Conservation (phyloP, 1,140 invertebrate species). For the Streblospio benedicti region DNA sequence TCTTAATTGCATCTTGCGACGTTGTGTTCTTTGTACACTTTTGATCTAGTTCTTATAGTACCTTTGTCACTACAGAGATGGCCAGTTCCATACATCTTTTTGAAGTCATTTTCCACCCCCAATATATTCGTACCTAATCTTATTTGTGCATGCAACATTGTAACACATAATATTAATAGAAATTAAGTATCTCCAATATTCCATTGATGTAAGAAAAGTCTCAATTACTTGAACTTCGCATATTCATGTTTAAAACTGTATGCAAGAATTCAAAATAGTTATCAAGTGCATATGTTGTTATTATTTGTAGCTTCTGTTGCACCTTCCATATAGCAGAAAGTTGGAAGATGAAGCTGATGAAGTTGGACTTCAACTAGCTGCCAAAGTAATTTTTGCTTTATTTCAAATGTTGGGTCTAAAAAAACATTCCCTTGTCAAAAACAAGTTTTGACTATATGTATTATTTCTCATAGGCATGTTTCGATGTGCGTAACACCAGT, state of each 20-base stretch:
- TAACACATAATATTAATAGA: too few species aligned
- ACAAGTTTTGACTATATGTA: neutral
- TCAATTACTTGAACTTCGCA: too few species aligned
- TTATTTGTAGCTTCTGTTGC: constrained; percentile 39
- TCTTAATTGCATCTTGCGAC: too few species aligned
- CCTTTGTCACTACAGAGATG: too few species aligned
- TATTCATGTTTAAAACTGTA: neutral
- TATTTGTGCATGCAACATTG: too few species aligned
- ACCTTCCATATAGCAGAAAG: constrained; percentile 54
- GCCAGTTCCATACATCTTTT: too few species aligned
- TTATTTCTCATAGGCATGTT: constrained; percentile 51
- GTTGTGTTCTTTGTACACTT: too few species aligned
- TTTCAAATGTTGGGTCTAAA: neutral
- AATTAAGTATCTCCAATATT: too few species aligned
- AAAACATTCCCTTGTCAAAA: neutral
- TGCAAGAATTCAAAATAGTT: neutral
- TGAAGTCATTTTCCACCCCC: too few species aligned
- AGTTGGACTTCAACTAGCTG: constrained; percentile 55
- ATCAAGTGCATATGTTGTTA: neutral
- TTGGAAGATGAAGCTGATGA: constrained; percentile 59
- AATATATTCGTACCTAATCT: too few species aligned
- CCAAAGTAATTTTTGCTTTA: constrained; percentile 49
- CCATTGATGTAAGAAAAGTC: too few species aligned
- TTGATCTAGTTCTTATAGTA: too few species aligned
- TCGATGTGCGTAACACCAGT: constrained; percentile 56